Evolutionary conservation across 2,113 vertebrate genomes (phyloP), one percentile per base, ranked within the genome.

Genomic region (Lophotis ruficrista): DNA sequence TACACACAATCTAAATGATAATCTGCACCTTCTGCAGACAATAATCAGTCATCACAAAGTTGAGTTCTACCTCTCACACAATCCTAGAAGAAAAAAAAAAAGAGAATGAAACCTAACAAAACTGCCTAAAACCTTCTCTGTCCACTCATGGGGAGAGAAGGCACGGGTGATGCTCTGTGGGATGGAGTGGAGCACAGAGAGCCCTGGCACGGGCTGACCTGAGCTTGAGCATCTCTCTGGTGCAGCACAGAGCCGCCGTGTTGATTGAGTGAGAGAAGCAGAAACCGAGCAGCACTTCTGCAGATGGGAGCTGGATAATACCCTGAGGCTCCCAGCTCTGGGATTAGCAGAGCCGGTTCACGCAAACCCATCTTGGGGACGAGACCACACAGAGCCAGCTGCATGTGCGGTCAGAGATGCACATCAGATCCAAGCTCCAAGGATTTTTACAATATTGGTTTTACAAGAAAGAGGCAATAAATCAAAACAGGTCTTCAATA

Each of bases 81-180:
- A 9, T 53, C 28, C 14, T 53, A 53, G n/a, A 90, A 80, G 12
- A 8, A 51, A 79, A 58, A 43, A 41, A 22, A 56, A 45, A 19
- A 25, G 27, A 66, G 21, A 71, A 48, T 17, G 9, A 71, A 62
- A 50, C n/a, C 10, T 9, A 21, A 8, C 21, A 41, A 60, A 69
- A 64, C 4, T 5, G 2, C 31, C 64, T n/a, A 9, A 56, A 87
- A 60, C 7, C 20, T 20, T 30, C 30, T 73, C 30, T 0, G 0
- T 71, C 62, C 0, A 0, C 54, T 83, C 28, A 10, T 64, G 53
- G 27, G 43, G 35, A 1, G 2, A 48, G n/a, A 72, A 91, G 62
- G 47, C 28, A 14, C 12, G 31, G 30, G 33, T 5, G 1, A n/a
- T 62, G 30, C 37, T 75, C 19, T 66, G 27, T 0, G 0, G 47